A percentile compares a stretch with the other conserved stretches of the same genome.
Evolutionary conservation across 2,797 vertebrate genomes (phyloP).

Genomic region (Brachymystax lenok): DNA sequence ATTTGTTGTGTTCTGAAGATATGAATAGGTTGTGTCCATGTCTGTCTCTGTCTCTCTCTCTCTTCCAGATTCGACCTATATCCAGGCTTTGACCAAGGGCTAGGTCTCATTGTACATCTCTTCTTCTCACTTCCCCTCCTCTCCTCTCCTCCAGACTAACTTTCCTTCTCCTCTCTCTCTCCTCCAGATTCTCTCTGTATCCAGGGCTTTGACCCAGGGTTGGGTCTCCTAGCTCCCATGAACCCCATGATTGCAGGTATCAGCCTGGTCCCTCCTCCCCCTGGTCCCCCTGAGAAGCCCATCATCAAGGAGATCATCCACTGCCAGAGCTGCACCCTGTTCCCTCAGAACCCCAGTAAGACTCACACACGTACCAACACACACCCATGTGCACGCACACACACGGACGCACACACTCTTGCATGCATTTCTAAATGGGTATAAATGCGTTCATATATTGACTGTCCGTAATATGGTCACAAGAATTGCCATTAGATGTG

Average conservation of each 20-base stretch:
- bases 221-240: conserved; percentile 88
- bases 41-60: conserved; percentile 23
- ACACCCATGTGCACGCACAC: too few relatives aligned
- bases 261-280: conserved; percentile 84
- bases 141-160: not conserved
- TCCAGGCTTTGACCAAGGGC: conserved; percentile 90
- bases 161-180: not conserved
- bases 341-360: conserved; percentile 98
- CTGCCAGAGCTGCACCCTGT: conserved; percentile 93
- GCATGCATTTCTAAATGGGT: not conserved
- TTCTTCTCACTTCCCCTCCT: conserved; percentile 3
- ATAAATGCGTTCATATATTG: not conserved
- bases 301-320: conserved; percentile 95
- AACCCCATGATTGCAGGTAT: conserved; percentile 94
- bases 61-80: conserved; percentile 85
- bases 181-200: conserved; percentile 89
- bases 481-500: too few relatives aligned
- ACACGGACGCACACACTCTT: not conserved
- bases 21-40: not conserved
- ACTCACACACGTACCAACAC: conserved; percentile 11
- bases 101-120: conserved; percentile 73
- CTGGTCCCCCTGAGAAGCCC: conserved; percentile 81
- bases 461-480: not conserved
- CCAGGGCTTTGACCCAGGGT: conserved; percentile 87
- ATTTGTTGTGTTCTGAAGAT: conserved; percentile 34